Percentiles rank a stretch among this genome's conserved stretches.
Evolutionary conservation across 2,888 invertebrate species (phyloP).

Genomic region (Tanytarsus gracilentus): DNA sequence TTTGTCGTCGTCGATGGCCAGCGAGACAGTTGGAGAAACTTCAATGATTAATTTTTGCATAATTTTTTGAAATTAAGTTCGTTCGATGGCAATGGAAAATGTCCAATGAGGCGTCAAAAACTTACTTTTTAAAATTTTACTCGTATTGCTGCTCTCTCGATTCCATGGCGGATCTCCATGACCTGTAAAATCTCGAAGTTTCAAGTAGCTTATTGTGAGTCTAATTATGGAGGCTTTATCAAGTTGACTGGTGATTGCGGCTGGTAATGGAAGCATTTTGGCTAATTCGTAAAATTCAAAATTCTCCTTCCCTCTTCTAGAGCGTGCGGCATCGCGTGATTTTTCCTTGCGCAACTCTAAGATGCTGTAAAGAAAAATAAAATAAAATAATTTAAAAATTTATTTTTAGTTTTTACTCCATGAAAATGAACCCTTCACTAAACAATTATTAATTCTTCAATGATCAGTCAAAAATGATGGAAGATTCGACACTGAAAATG

Average conservation of each 20-base stretch:
- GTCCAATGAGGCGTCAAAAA: background rate
- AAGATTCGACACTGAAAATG: background rate
- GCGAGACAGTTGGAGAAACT: background rate
- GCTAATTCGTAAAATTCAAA: constrained; percentile 94
- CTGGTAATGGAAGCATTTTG: constrained; percentile 83
- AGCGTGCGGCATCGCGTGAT: constrained; percentile 84
- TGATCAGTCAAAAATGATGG: background rate
- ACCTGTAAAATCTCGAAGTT: constrained; percentile 86
- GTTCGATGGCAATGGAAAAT: background rate
- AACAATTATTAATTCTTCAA: background rate
- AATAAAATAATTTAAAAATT: constrained; percentile 20
- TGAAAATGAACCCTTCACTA: background rate
- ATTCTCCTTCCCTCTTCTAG: constrained; percentile 87
- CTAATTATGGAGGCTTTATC: constrained; percentile 95
- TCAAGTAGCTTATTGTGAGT: constrained; percentile 91
- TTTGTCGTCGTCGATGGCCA: background rate
- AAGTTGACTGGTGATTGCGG: constrained; percentile 86
- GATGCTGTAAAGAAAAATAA: constrained; percentile 64
- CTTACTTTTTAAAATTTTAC: constrained; percentile 76
- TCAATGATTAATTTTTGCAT: background rate
- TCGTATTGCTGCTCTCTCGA: constrained; percentile 68
- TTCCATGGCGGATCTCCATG: constrained; percentile 97
- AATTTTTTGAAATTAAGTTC: background rate
- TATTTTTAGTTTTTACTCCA: too few species aligned
- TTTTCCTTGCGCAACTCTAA: constrained; percentile 90